phyloP scores from a whole-genome alignment of 2,113 vertebrate genomes.

The Catharus minimus region DNA sequence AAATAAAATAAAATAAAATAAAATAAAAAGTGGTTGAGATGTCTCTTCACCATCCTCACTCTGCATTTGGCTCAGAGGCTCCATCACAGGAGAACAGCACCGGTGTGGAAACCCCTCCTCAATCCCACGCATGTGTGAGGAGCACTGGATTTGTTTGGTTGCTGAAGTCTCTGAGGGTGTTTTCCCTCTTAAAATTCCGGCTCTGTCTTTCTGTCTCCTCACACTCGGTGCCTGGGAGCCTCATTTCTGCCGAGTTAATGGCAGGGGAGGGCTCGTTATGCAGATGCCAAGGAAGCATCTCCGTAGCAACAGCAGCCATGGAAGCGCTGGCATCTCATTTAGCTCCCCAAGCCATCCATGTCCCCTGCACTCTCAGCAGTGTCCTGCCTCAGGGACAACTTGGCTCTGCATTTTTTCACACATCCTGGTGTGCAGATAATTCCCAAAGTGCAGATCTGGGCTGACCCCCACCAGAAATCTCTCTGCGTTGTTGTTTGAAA shows the following conservation, averaged over 20 bases:
- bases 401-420: neutral
- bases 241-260: conserved; percentile 35
- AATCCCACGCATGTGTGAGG: neutral
- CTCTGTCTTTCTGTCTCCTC: neutral
- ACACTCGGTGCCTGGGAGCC: neutral
- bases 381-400: neutral
- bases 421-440: neutral
- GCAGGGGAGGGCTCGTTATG: neutral
- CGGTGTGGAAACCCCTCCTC: neutral
- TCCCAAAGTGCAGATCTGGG: neutral
- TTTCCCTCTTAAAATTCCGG: neutral
- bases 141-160: neutral
- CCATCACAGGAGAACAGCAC: neutral
- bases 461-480: neutral
- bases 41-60: neutral
- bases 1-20: no score
- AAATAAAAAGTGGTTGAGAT: neutral
- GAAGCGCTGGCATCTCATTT: neutral
- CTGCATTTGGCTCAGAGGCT: neutral
- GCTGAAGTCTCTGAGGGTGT: neutral
- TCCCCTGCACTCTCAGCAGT: neutral
- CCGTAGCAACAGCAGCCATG: conserved; percentile 50
- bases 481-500: accelerated
- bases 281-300: conserved; percentile 23
- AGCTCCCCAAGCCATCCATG: neutral